These are phyloP conservation scores for Lagenorhynchus albirostris DNA, from an alignment of 2,113 vertebrate genomes.

Conservation along the genomic window DNA sequence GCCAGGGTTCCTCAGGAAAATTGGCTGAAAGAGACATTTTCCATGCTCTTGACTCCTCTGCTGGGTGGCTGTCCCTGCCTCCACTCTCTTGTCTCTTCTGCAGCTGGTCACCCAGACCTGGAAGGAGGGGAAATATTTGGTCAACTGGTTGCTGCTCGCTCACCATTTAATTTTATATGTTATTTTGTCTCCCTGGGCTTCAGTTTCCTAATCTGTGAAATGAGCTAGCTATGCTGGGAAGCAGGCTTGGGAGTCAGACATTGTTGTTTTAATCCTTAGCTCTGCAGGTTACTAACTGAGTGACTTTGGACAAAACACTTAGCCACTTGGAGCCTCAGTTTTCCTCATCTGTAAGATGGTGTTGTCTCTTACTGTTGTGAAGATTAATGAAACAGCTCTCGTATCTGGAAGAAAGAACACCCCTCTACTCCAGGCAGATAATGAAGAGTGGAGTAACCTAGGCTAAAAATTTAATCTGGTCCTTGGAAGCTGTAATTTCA, in stretches of 20 bases:
- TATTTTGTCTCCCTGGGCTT: not conserved
- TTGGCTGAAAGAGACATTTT: constrained; percentile 75
- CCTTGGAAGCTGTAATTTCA: not conserved
- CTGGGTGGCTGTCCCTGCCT: constrained; percentile 55
- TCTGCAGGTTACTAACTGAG: not conserved
- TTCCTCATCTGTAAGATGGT: not conserved
- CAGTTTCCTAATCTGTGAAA: not conserved
- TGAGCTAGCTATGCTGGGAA: not conserved
- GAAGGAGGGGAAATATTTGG: not conserved
- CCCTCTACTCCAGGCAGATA: not conserved
- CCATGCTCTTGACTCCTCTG: constrained; percentile 65
- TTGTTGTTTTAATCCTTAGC: not conserved
- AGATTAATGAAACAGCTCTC: not conserved
- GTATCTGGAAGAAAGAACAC: not conserved
- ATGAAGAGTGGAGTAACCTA: not conserved
- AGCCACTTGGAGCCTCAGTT: not conserved
- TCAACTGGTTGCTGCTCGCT: not conserved
- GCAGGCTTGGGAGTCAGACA: not conserved
- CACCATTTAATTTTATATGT: not conserved
- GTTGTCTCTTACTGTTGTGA: not conserved
- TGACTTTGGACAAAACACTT: not conserved
- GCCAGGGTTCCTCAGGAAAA: constrained; percentile 69
- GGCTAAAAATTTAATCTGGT: not conserved
- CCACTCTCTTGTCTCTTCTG: constrained; percentile 18
- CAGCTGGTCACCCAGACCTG: constrained; percentile 35